These are phyloP conservation scores for Perccottus glenii DNA, from an alignment of 2,113 vertebrate genomes.

Conservation along the genomic window DNA sequence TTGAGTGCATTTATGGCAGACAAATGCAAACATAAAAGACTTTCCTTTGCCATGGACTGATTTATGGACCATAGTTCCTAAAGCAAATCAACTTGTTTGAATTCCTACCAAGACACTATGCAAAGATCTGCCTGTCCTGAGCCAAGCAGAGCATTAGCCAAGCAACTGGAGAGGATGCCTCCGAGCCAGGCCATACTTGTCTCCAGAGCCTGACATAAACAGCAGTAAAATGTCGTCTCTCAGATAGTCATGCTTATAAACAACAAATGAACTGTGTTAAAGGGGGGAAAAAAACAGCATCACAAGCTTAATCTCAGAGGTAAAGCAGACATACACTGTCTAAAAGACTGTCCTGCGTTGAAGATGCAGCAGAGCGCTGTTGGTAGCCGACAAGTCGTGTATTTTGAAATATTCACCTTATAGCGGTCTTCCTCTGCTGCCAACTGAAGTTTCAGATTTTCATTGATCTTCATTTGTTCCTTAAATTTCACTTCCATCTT, in stretches of 20 bases:
- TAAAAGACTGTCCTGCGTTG: constrained; percentile 27
- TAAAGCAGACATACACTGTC: constrained; percentile 52
- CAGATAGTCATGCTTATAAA: constrained; percentile 73
- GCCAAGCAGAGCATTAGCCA: constrained; percentile 76
- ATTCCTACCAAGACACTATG: constrained; percentile 59
- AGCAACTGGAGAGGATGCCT: constrained; percentile 63
- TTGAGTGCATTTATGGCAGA: not conserved
- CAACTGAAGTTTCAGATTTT: constrained; percentile 86
- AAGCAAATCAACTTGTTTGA: constrained; percentile 68
- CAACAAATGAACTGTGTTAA: constrained; percentile 62
- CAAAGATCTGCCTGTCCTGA: constrained; percentile 65
- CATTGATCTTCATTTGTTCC: constrained; percentile 91
- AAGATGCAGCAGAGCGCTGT: constrained; percentile 9
- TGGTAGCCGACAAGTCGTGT: not conserved
- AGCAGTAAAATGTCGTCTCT: constrained; percentile 77
- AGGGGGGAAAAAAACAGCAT: constrained; percentile 56
- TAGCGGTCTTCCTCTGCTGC: constrained; percentile 88
- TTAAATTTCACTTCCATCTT: constrained; percentile 94
- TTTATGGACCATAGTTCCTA: constrained; percentile 49
- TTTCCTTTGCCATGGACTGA: constrained; percentile 43
- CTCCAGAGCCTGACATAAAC: constrained; percentile 76
- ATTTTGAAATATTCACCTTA: constrained; percentile 80
- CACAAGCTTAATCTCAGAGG: constrained; percentile 56
- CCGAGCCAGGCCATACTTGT: constrained; percentile 52
- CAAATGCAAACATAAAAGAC: constrained; percentile 57